Evolutionary conservation across 2,888 invertebrate genomes (phyloP).

Genomic region (Agrypnus murinus): DNA sequence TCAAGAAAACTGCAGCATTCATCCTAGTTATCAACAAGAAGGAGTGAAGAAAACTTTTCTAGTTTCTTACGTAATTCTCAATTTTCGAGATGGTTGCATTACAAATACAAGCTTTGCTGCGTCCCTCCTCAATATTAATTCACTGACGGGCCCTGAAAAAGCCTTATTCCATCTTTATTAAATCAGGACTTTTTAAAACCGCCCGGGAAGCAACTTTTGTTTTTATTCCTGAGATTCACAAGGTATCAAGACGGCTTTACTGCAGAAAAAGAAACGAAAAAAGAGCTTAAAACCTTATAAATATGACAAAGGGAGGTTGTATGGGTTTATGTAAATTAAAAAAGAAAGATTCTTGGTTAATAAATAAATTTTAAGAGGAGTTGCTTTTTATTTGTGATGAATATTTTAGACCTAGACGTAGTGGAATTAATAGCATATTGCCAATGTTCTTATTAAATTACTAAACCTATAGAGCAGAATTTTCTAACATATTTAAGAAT

Average conservation of each 20-base stretch:
- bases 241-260: constrained; percentile 24
- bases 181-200: constrained; percentile 26
- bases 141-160: constrained; percentile 29
- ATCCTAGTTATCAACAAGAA: constrained; percentile 43
- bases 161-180: constrained; percentile 42
- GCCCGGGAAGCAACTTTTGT: constrained; percentile 23
- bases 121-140: constrained; percentile 38
- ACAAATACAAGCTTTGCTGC: constrained; percentile 38
- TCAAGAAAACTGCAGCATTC: constrained; percentile 47
- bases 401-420: too few relatives aligned
- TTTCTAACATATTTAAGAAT: too few relatives aligned
- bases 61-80: constrained; percentile 48
- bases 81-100: constrained; percentile 44
- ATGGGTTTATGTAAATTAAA: too few relatives aligned
- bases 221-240: constrained; percentile 33
- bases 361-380: too few relatives aligned
- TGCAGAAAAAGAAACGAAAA: constrained; percentile 5
- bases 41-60: constrained; percentile 44
- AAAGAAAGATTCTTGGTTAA: too few relatives aligned
- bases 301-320: too few relatives aligned
- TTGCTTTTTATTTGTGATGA: too few relatives aligned
- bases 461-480: too few relatives aligned
- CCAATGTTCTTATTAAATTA: too few relatives aligned
- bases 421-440: too few relatives aligned
- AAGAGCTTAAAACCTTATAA: too few relatives aligned